phyloP scores from a whole-genome alignment of 30 jellyfish, hydroid and myxozoan species.

The Hydractinia echinata region DNA sequence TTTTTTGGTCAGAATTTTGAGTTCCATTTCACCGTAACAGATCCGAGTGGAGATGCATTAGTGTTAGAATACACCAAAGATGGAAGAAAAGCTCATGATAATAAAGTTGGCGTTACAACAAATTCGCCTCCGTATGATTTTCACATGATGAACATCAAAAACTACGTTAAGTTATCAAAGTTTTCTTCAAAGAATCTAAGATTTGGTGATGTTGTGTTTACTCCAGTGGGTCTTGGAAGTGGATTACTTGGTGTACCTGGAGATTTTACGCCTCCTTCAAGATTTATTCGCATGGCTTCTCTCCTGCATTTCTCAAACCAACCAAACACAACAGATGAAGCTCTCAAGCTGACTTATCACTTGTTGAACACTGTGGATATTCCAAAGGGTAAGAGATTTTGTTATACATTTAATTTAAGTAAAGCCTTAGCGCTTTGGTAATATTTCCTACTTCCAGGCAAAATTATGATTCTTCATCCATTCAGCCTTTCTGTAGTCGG shows the following conservation, averaged over 20 bases:
- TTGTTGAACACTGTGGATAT: slow-evolving; percentile 6
- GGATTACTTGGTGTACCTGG: slow-evolving; percentile 17
- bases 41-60: not conserved
- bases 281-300: slow-evolving; percentile 6
- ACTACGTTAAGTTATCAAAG: not conserved
- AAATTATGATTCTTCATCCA: no score
- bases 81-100: slow-evolving; percentile 11
- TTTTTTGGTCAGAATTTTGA: not conserved
- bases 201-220: not conserved
- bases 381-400: not conserved
- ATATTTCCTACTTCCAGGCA: no score
- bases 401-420: no score
- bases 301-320: not conserved
- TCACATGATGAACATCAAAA: not conserved
- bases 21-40: not conserved
- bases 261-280: slow-evolving; percentile 12
- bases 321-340: not conserved
- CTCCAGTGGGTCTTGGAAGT: not conserved
- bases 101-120: not conserved
- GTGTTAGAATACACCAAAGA: slow-evolving; percentile 30
- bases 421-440: no score
- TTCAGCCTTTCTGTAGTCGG: no score
- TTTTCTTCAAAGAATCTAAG: not conserved
- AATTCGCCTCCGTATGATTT: slow-evolving; percentile 6
- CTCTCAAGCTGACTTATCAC: not conserved